Evolutionary conservation across 2,113 vertebrate species (phyloP), one percentile per base, ranked within the genome.

Genomic region (Datnioides undecimradiatus): DNA sequence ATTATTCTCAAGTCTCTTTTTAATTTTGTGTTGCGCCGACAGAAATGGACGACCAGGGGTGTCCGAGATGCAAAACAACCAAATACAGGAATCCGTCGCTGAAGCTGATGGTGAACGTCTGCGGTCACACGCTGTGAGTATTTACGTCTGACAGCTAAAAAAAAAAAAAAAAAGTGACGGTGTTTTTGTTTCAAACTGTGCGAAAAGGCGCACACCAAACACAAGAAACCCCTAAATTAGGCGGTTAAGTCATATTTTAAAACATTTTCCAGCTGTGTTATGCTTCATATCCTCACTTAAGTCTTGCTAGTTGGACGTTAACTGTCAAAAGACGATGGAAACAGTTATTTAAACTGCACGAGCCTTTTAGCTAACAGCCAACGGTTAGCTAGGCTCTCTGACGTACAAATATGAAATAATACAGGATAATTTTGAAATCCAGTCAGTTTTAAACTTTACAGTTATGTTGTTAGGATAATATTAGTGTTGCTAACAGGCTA

Each of bases 31-130:
- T 73, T 25, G 7, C 38, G 16, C 29, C 13, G 12, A 5, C 46
- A 84, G 73, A 80, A 48, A 99, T 99, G 97, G 97, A 99, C 60
- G 97, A 99, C 73, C 95, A 96, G 88, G 95, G 97, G 19, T 99
- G 98, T 57, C 98, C 98, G 72, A 94, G 97, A 43, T 99, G 98
- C 87, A 99, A 99, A 91, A 99, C 98, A 72, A 99, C 98, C 66
- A 99, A 99, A 59, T 99, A 99, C 92, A 96, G 98, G 84, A 99
- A 99, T 60, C 98, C 97, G 0, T 97, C 97, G 2, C 79, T 99
- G 88, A 99, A 98, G 91, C 90, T 99, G 93, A 99, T 99, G 97
- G 98, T 99, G 88, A 99, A 99, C 69, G 96, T 99, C 69, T 99
- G 98, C 89, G 98, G 98, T 5, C 98, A 99, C 92, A 99, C 98